Base-by-base conservation (phyloP, 2,797 vertebrate genomes). In the Etheostoma perlongum region DNA sequence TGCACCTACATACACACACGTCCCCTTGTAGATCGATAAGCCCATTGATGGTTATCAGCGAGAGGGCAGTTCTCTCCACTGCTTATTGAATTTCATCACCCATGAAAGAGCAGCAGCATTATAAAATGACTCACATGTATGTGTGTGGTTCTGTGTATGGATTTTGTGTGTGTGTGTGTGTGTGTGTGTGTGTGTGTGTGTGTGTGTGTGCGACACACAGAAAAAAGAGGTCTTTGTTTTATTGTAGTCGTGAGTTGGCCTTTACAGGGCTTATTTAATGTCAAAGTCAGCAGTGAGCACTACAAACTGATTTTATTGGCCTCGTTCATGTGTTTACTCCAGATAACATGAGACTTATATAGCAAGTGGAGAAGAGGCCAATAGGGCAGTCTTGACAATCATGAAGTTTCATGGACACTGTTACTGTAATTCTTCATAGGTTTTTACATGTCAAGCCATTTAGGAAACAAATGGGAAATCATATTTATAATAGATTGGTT, bases 81-180 rank as follows among this genome's bases (percentile, higher is more conserved):
- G 91, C 89, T 94, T 94, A 95, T 95, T 94, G 93, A 94, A 94
- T 94, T 94, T 94, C 92, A 94, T 94, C 90, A 89, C 78, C 88
- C 87, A 88, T 93, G 91, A 94, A 93, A 93, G 89, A 94, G 88
- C 90, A 89, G 88, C 79, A 25, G 73, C 60, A 80, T 78, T 87
- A 84, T 91, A 87, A 93, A 93, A 89, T 76, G 87, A 89, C 73
- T 83, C 63, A 42, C 62, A 68, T 76, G 79, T 83, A 71, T 69
- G 44, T 81, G 44, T 49, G 8, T 42, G 44, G 49, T 4, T 46
- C 4, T 54, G 57, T 47, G 12, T 47, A 18, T 67, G 54, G 14
- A n/a, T 72, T 11, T n/a, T n/a, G n/a, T n/a, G n/a, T n/a, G n/a
- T n/a, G n/a, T n/a, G n/a, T 76, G 65, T 67, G 67, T 73, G 52